phyloP scores from a whole-genome alignment of 2,888 invertebrate species.

The Cosmopolites sordidus region DNA sequence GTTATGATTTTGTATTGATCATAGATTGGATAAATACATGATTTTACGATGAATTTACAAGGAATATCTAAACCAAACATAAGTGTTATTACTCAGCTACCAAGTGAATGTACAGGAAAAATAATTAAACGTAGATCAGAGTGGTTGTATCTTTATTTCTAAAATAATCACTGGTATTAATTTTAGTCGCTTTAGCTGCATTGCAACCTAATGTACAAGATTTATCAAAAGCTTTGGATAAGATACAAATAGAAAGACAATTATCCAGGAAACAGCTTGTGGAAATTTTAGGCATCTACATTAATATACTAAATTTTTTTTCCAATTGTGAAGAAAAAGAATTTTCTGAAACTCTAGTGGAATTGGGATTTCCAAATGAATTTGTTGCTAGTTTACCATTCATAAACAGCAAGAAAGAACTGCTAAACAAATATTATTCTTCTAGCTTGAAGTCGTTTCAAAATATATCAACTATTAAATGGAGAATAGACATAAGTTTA shows the following conservation, averaged over 20 bases:
- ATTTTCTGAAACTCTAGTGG: conserved; percentile 33
- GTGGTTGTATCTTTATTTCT: conserved; percentile 5
- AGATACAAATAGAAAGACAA: conserved; percentile 31
- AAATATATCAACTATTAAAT: conserved; percentile 33
- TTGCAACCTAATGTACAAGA: conserved; percentile 32
- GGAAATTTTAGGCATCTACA: conserved; percentile 35
- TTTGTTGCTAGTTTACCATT: conserved; percentile 39
- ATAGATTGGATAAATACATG: too few relatives aligned
- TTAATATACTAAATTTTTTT: conserved; percentile 33
- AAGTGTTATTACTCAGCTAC: conserved; percentile 27
- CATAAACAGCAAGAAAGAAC: conserved; percentile 32
- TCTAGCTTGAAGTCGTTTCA: conserved; percentile 19
- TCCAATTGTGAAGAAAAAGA: conserved; percentile 35
- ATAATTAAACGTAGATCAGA: conserved; percentile 33
- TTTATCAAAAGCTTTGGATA: conserved; percentile 32
- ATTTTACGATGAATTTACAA: too few relatives aligned
- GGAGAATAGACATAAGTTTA: conserved; percentile 45
- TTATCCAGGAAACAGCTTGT: conserved; percentile 32
- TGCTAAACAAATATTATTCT: conserved; percentile 29
- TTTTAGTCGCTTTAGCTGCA: conserved; percentile 36
- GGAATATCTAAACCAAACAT: conserved; percentile 22
- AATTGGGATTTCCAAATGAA: conserved; percentile 37
- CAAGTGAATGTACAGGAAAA: conserved; percentile 31
- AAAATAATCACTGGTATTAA: background rate
- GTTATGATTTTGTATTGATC: too few relatives aligned